Evolutionary conservation across 2,797 vertebrate genomes (phyloP), one percentile per base, ranked within the genome.

Genomic region (Chiropotes sagulatus): DNA sequence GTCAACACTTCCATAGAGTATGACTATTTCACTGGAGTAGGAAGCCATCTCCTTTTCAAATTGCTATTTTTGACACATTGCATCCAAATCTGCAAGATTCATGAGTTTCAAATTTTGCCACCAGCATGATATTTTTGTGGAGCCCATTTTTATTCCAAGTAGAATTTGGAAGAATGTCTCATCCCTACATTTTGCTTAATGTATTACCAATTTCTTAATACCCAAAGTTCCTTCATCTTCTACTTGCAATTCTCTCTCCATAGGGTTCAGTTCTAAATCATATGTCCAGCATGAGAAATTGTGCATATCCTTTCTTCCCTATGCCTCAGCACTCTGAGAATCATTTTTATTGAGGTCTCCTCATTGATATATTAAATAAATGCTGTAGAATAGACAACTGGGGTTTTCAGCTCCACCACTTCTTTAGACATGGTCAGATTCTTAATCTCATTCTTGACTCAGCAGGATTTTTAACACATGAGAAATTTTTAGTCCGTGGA

Each of bases 401-500:
- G 61, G n/a, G 39, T 48, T 54, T 73, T 20, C 39, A 72, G 6
- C 58, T 11, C 58, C n/a, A 61, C 67, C 24, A 90, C 50, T 78
- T 83, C 76, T 79, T 93, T 86, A 90, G 88, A 70, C 41, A 72
- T 17, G 24, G 28, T 44, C 52, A 46, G 75, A 70, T 58, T 81
- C 81, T 95, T 81, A 87, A 93, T 78, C n/a, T 52, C 39, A 46
- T 81, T 85, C 73, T 78, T 82, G 33, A 78, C 58, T 87, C 83
- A 83, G 20, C 12, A 48, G 44, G 15, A 52, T 87, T 20, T 75
- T 57, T 78, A 83, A 82, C 48, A 36, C 57, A 14, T 61, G 36
- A 83, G 12, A 26, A 61, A 83, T 78, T 50, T 76, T 90, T 78
- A 86, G 81, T 82, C 22, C 33, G 54, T n/a, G 5, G 41, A 75